Percentiles rank a stretch among this genome's conserved stretches.
phyloP scores from a whole-genome alignment of 37 sponge, comb jelly and placozoan species.

The Spongilla lacustris region DNA sequence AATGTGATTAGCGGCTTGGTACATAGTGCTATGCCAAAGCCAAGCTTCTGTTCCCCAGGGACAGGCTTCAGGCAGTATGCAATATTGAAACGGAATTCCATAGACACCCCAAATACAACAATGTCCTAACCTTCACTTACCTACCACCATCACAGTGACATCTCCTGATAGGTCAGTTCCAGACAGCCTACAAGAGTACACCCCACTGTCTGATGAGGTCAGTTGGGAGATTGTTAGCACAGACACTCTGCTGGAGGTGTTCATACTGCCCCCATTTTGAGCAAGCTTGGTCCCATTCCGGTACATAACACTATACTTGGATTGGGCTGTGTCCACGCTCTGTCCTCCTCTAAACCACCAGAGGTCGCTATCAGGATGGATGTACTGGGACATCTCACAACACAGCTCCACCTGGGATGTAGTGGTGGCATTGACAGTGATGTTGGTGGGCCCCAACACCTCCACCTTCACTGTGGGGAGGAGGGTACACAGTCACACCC shows the following conservation, averaged over 20 bases:
- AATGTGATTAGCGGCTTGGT: background rate
- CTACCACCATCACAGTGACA: slow-evolving; percentile 16
- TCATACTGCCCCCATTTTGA: slow-evolving; percentile 3
- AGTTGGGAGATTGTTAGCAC: slow-evolving; percentile 30
- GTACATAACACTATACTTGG: slow-evolving; percentile 10
- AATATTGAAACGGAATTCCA: too few species aligned
- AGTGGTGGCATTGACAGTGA: background rate
- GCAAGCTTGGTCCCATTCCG: background rate
- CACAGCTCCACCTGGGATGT: slow-evolving; percentile 4
- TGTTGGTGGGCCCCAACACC: background rate
- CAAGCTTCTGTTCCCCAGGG: too few species aligned
- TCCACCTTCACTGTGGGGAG: background rate
- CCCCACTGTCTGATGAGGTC: slow-evolving; percentile 34
- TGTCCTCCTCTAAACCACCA: slow-evolving; percentile 32
- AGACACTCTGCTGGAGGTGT: slow-evolving; percentile 2
- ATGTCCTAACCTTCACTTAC: background rate
- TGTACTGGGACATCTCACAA: slow-evolving; percentile 52
- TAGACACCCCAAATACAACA: too few species aligned
- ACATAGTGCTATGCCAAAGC: background rate
- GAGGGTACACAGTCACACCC: background rate
- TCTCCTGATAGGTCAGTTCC: slow-evolving; percentile 19
- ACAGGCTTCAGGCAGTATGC: too few species aligned
- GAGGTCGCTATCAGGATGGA: slow-evolving; percentile 31
- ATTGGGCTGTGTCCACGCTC: background rate
- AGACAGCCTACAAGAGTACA: slow-evolving; percentile 44